A percentile compares a stretch with the other conserved stretches of the same genome.
Evolutionary conservation across 2,797 vertebrate species (phyloP).

Genomic region (Acanthurus tractus): DNA sequence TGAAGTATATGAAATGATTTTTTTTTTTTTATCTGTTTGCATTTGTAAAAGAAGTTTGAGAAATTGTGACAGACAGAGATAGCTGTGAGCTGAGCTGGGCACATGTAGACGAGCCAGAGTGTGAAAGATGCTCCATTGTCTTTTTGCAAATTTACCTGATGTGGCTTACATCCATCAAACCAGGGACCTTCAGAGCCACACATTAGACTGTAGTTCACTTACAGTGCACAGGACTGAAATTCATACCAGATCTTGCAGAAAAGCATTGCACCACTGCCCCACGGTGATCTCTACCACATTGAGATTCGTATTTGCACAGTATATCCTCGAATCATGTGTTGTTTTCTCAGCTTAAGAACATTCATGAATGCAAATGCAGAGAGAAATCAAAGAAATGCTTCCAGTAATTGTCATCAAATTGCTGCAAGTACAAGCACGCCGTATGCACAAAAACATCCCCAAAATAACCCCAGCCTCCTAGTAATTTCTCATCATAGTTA

Average conservation of each 20-base stretch:
- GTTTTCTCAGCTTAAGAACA: constrained; percentile 22
- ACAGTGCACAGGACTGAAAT: constrained; percentile 65
- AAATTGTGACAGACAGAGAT: constrained; percentile 76
- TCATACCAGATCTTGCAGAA: constrained; percentile 57
- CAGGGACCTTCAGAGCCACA: constrained; percentile 68
- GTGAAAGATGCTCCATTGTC: constrained; percentile 89
- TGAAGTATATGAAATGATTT: constrained; percentile 58
- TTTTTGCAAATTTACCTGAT: constrained; percentile 60
- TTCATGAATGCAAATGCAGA: constrained; percentile 53
- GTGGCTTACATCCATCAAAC: constrained; percentile 63
- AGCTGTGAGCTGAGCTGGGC: constrained; percentile 71
- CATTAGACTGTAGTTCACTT: constrained; percentile 59
- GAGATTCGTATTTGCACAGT: constrained; percentile 9
- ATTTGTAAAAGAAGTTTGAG: constrained; percentile 65
- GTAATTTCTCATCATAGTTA: constrained; percentile 32
- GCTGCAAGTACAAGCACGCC: constrained; percentile 15
- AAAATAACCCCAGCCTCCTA: not conserved
- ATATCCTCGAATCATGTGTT: constrained; percentile 22
- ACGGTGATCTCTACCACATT: constrained; percentile 37
- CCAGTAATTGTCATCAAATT: constrained; percentile 17
- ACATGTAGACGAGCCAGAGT: constrained; percentile 83
- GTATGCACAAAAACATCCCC: constrained; percentile 4
- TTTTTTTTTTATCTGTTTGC: constrained; percentile 41
- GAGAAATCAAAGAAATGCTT: constrained; percentile 44
- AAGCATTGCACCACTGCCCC: constrained; percentile 37